Base-by-base conservation (phyloP, 1,140 invertebrate species). In the Zaprionus africanus region DNA sequence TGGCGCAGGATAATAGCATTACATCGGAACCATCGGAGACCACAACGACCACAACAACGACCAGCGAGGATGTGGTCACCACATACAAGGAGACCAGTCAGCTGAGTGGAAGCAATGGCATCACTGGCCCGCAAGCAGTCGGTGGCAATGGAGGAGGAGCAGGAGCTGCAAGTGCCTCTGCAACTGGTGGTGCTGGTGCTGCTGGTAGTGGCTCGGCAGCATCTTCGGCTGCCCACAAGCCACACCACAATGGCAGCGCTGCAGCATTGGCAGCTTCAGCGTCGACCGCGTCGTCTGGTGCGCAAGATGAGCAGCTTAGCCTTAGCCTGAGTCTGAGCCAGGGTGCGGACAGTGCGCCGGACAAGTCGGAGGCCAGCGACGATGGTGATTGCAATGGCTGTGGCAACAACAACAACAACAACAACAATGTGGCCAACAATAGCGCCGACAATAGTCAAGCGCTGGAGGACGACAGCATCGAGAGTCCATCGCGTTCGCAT, bases 11-110 rank as follows among this genome's bases (percentile, higher is more conserved):
- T 36, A 92, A 92, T 51, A 92, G 92, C 77, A 90, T 92, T 34
- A 92, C 92, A 11, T 92, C 92, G 22, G 92, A 92, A 71, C 91
- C 90, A 36, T 92, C 92, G 54, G 92, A 92, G 77, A 87, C 91
- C 17, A 93, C 92, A 57, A 93, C 92, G 22, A 93, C 88, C 36
- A 92, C 92, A 38, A 92, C 91, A 58, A 92, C 92, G 64, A 92
- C 91, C 46, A 92, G 91, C 72, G 92, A 92, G 60, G 92, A 92
- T 60, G 91, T 92, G 49, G 90, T 92, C 6, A 92, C 91, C 57
- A 92, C 92, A 22, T 92, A 90, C 63, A 92, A 92, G 64, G 91
- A 92, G 74, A 78, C 90, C 49, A 92, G 91, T 70, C 84, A 92
- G 65, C 73, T 80, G 36, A 82, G 85, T 49, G 74, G 78, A 22